Conservation (phyloP, 1,140 invertebrate species). For the Lethocerus indicus region DNA sequence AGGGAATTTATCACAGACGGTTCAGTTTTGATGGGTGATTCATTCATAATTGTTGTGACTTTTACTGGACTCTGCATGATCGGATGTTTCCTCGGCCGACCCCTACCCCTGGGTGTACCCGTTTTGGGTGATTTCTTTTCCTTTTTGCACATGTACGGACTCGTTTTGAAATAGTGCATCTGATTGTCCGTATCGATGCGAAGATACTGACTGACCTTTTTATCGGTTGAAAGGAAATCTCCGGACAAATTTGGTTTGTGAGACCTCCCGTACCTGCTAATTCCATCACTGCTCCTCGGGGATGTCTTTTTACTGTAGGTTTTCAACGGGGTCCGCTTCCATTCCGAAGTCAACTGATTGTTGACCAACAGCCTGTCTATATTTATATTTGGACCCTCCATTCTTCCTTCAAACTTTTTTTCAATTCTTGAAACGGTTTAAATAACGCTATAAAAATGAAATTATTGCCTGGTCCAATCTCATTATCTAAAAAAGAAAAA, state of each 20-base stretch:
- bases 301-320: constrained; percentile 11
- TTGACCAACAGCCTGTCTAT: constrained; percentile 3
- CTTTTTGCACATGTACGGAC: not conserved
- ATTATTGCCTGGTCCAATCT: no score
- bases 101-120: not conserved
- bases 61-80: no score
- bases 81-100: not conserved
- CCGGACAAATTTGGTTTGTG: constrained; percentile 18
- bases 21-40: no score
- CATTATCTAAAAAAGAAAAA: no score
- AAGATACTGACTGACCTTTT: constrained; percentile 16
- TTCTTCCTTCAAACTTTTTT: not conserved
- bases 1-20: not conserved
- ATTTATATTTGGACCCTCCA: not conserved
- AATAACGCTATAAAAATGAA: no score
- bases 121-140: not conserved
- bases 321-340: constrained; percentile 10
- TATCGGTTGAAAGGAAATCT: constrained; percentile 20
- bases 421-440: no score
- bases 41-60: no score
- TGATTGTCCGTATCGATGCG: constrained; percentile 12
- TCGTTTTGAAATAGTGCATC: constrained; percentile 8
- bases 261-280: constrained; percentile 19
- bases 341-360: constrained; percentile 5
- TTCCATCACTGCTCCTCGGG: constrained; percentile 2